phyloP scores from a whole-genome alignment of 37 sponge, comb jelly and placozoan genomes.

The Aphrocallistes beatrix region DNA sequence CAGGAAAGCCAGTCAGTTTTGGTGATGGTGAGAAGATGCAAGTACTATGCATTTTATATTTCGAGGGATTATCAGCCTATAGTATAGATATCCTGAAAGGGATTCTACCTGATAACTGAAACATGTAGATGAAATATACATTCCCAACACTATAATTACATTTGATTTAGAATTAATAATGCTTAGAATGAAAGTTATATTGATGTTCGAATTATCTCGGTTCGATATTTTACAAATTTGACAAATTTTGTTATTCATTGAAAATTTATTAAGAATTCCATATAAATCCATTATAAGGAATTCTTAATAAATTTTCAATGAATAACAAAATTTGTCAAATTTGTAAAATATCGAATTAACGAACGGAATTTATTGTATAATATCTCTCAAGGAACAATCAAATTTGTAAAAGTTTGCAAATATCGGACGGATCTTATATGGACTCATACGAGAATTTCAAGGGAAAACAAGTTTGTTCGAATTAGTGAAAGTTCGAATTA shows the following conservation, averaged over 20 bases:
- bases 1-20: neutral
- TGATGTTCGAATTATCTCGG: neutral
- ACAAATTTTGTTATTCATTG: too few relatives aligned
- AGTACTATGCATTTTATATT: neutral
- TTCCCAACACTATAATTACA: neutral
- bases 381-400: neutral
- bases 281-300: neutral
- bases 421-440: neutral
- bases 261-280: too few relatives aligned
- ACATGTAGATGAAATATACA: neutral
- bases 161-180: neutral
- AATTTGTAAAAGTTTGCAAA: neutral
- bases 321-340: neutral
- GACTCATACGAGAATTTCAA: neutral
- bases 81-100: neutral
- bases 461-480: neutral
- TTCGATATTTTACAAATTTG: too few relatives aligned
- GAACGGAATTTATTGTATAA: neutral
- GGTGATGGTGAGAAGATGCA: neutral
- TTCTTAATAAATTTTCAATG: neutral
- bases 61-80: neutral
- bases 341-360: neutral
- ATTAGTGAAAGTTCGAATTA: neutral
- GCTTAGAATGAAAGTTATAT: neutral
- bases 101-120: neutral